Conservation (phyloP, 2,113 vertebrate species). For the Strix uralensis region DNA sequence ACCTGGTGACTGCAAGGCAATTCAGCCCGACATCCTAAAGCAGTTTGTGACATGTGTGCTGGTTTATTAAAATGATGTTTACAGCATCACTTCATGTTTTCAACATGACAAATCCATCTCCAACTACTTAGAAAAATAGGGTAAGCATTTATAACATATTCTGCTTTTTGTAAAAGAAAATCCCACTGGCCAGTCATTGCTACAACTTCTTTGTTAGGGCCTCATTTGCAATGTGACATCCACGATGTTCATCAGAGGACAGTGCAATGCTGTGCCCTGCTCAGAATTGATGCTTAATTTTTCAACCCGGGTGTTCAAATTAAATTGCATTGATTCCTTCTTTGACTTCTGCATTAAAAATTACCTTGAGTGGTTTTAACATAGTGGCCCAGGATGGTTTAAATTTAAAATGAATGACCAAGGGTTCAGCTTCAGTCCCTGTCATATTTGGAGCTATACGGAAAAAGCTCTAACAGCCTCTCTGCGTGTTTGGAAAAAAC, state of each 20-base stretch:
- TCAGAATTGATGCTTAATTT: neutral
- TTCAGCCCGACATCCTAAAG: neutral
- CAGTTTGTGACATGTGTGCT: neutral
- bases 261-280: neutral
- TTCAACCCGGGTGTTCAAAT: neutral
- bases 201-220: neutral
- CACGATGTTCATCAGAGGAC: neutral
- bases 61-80: neutral
- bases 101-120: neutral
- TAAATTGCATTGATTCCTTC: neutral
- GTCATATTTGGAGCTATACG: constrained; percentile 1
- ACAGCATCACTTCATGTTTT: neutral
- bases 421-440: neutral
- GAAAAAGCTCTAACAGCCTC: neutral
- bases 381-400: neutral
- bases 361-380: neutral
- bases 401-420: constrained; percentile 6
- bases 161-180: neutral
- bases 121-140: neutral
- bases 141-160: neutral
- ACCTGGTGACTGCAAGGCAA: neutral
- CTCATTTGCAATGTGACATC: neutral
- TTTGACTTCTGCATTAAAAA: neutral
- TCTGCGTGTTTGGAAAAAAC: neutral
- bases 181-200: neutral